These are phyloP conservation scores for Caenorhabditis tropicalis DNA, from an alignment of 1,140 invertebrate genomes.

Conservation along the genomic window DNA sequence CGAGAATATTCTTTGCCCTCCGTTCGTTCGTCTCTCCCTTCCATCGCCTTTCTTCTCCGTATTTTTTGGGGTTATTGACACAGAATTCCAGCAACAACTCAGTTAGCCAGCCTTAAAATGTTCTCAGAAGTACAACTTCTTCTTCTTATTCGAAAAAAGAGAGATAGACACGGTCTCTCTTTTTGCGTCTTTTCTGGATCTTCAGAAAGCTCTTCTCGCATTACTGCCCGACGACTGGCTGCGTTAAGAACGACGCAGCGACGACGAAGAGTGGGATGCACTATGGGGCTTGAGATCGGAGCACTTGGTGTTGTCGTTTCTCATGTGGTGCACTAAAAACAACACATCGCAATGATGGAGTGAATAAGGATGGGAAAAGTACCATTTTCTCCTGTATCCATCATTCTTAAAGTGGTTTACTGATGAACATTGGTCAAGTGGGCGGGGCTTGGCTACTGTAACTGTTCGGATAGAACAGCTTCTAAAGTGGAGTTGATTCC, in stretches of 20 bases:
- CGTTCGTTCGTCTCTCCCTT: neutral
- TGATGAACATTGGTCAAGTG: neutral
- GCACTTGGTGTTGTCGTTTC: conserved; percentile 41
- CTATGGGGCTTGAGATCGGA: conserved; percentile 32
- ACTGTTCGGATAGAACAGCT: too few relatives aligned
- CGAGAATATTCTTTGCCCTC: conserved; percentile 1
- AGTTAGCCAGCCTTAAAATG: neutral
- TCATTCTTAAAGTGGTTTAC: neutral
- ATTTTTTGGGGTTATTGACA: neutral
- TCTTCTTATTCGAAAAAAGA: neutral
- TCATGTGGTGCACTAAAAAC: conserved; percentile 28
- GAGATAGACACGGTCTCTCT: neutral
- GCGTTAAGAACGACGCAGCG: neutral
- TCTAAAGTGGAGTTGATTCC: too few relatives aligned
- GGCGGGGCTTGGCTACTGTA: too few relatives aligned
- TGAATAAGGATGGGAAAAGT: conserved; percentile 22
- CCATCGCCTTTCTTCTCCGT: neutral
- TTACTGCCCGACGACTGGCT: neutral
- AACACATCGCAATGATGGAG: conserved; percentile 9
- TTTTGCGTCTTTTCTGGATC: neutral
- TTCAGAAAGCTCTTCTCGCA: neutral
- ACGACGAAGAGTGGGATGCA: conserved; percentile 1
- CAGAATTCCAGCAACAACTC: neutral
- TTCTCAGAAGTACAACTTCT: neutral
- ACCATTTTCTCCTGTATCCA: neutral